Evolutionary conservation across 1,140 invertebrate genomes (phyloP), one percentile per base, ranked within the genome.

Genomic region (Gryon sp.): DNA sequence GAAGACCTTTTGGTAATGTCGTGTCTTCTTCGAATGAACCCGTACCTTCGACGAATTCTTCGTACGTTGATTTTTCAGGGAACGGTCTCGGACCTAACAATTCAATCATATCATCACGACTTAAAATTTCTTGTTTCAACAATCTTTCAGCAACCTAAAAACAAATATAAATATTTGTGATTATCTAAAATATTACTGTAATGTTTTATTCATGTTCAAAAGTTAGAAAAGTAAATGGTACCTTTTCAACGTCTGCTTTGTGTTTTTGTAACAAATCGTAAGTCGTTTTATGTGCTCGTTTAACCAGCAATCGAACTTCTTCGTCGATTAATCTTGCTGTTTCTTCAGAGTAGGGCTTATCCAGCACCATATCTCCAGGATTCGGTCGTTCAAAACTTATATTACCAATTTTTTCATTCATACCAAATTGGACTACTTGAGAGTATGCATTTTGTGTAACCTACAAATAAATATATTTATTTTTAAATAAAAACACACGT

Each of bases 21-120:
- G 98, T 99, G 81, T 99, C 96, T 88, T 99, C 98, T 80, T 99
- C 98, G 76, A 99, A 93, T 0, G 97, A 98, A 11, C 98, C 98
- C 8, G 99, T 99, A 0, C 98, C 98, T 89, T 98, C 98, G 0
- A 99, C 98, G 89, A 99, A 99, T 84, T 99, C 95, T 90, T 99
- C 99, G 84, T 99, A 99, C 3, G 98, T 99, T 1, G 98, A 98
- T 89, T 99, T 99, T 89, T 99, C 99, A 18, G 94, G 94, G 92
- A 99, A 99, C 0, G 99, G 99, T 78, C 99, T 90, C 34, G 92
- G 90, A 3, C 99, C 99, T 2, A 99, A 89, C 4, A 99, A 87
- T 87, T 99, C 97, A 68, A 99, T 96, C 97, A 99, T 99, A 82
- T 99, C 98, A 20, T 99, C 96, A 65, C 99, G 92, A 82, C 95